These are phyloP conservation scores for Scylla paramamosain DNA, from an alignment of 1,140 invertebrate genomes.

Conservation along the genomic window DNA sequence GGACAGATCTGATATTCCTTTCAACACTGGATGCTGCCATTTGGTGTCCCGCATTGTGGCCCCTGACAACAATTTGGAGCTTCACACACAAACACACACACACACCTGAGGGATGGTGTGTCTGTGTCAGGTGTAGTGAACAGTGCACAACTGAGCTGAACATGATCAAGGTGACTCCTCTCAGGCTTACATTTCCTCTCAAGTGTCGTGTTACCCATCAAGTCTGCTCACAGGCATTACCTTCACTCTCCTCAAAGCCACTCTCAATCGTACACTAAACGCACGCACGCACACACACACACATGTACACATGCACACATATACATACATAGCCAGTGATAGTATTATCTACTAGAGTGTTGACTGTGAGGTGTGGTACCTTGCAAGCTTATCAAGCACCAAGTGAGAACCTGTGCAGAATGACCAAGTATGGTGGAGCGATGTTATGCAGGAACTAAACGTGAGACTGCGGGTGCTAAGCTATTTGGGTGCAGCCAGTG, in stretches of 20 bases:
- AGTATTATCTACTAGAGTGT: neutral
- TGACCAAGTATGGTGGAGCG: too few species aligned
- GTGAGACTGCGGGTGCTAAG: too few species aligned
- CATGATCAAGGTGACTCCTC: neutral
- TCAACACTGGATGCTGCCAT: neutral
- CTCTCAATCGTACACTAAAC: neutral
- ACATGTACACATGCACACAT: neutral
- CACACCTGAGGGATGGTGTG: neutral
- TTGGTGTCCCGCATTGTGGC: neutral
- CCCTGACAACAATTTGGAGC: neutral
- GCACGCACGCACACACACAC: conserved; percentile 23
- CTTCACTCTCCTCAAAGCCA: neutral
- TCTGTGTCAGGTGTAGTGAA: neutral
- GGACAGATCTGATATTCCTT: neutral
- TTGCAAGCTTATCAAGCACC: neutral
- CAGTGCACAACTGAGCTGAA: neutral
- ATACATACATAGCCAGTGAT: neutral
- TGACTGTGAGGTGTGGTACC: neutral
- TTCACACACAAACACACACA: neutral
- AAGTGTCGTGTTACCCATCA: neutral
- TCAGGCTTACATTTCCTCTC: too few species aligned
- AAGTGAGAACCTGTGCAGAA: too few species aligned
- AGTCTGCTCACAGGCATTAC: neutral
- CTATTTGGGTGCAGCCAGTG: too few species aligned
- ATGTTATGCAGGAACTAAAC: too few species aligned